phyloP scores from a whole-genome alignment of 2,888 invertebrate genomes.

The Leptura quadrifasciata region DNA sequence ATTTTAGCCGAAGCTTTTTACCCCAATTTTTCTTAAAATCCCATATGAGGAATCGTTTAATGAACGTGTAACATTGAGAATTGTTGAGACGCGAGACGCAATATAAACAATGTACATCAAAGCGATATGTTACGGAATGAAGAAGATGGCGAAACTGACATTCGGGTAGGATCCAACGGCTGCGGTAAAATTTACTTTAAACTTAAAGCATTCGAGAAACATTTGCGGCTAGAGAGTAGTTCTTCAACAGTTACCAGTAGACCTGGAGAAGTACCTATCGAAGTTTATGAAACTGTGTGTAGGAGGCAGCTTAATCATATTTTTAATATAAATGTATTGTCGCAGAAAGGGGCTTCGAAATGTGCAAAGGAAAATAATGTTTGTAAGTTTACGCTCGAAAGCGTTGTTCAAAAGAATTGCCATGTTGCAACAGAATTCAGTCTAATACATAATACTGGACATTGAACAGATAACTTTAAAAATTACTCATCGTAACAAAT shows the following conservation, averaged over 20 bases:
- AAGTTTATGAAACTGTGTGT: slow-evolving; percentile 85
- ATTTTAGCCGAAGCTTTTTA: slow-evolving; percentile 93
- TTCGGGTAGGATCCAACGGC: slow-evolving; percentile 74
- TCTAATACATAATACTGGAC: slow-evolving; percentile 62
- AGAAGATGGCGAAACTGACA: slow-evolving; percentile 74
- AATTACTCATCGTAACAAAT: slow-evolving; percentile 76
- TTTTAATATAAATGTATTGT: slow-evolving; percentile 76
- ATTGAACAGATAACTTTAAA: slow-evolving; percentile 60
- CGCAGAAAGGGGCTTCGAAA: slow-evolving; percentile 76
- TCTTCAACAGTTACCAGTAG: slow-evolving; percentile 72
- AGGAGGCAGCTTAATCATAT: slow-evolving; percentile 78
- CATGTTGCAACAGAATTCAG: slow-evolving; percentile 55
- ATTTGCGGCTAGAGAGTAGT: slow-evolving; percentile 65
- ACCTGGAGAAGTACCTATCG: slow-evolving; percentile 79
- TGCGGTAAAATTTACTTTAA: slow-evolving; percentile 83
- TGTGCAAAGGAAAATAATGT: slow-evolving; percentile 71
- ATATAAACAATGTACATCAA: slow-evolving; percentile 83
- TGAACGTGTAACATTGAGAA: slow-evolving; percentile 81
- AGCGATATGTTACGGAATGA: slow-evolving; percentile 75
- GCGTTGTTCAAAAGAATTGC: slow-evolving; percentile 53
- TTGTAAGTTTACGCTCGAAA: slow-evolving; percentile 39
- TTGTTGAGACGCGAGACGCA: slow-evolving; percentile 85
- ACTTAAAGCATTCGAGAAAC: slow-evolving; percentile 73
- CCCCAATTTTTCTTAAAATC: slow-evolving; percentile 87
- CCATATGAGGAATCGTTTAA: slow-evolving; percentile 76